Base-by-base conservation (phyloP, 2,888 invertebrate species). In the Euclidia mi region DNA sequence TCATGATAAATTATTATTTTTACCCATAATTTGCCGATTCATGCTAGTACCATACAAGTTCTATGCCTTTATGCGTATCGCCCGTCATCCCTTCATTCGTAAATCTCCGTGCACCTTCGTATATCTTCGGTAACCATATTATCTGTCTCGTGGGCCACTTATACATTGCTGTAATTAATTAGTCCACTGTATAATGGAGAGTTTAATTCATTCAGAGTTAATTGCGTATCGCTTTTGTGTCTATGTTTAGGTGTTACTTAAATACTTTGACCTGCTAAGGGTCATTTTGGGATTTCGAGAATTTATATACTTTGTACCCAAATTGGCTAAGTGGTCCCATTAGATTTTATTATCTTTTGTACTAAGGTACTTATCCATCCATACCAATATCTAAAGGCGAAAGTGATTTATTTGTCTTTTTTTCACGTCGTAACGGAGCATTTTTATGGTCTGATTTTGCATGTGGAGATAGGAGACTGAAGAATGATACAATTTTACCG, bases 131-230 rank as follows among this genome's bases (percentile, higher is more conserved):
- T 44, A 51, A 53, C 56, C 38, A 59, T 65, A 61, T 56, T 56
- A 68, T 56, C 43, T 45, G 53, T 62, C 59, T 70, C 56, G 15
- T 50, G 61, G 50, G 50, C 55, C 63, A 61, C 60, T 68, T 58
- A 43, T 35, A 60, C 47, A 64, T 69, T 59, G 52, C 43, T 25
- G 44, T 66, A 74, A 74, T 74, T 63, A 71, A 74, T 71, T 64
- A 71, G 52, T 11, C 10, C n/a, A 14, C 14, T 46, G n/a, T 62
- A 50, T 67, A 62, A 65, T 60, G 59, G 53, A 48, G 56, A 65
- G 53, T 60, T 71, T 47, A 60, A 67, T 71, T 62, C 50, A 68
- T 68, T 62, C 51, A 42, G 28, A 65, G 42, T 51, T 74, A 68
- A 71, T 65, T 67, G 48, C 37, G 29, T 62, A 50, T 67, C 38